These are phyloP conservation scores for Typhlichthys subterraneus DNA, from an alignment of 2,797 vertebrate species.

Conservation along the genomic window DNA sequence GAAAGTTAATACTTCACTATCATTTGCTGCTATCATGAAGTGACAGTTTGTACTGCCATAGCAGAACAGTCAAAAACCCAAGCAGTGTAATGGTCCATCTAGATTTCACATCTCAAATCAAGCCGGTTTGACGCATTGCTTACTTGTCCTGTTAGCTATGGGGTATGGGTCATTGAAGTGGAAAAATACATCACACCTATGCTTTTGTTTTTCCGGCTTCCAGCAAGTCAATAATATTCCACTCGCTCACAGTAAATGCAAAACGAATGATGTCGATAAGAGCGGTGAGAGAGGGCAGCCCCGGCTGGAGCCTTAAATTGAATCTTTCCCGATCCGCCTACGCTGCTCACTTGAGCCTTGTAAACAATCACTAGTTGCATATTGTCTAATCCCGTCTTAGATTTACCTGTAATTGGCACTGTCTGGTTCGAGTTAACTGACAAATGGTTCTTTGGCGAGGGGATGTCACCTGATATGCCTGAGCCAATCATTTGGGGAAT, in stretches of 20 bases:
- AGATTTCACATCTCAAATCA: slow-evolving; percentile 48
- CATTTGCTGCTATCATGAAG: slow-evolving; percentile 31
- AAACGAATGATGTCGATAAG: slow-evolving; percentile 60
- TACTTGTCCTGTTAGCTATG: slow-evolving; percentile 36
- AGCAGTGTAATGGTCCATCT: slow-evolving; percentile 43
- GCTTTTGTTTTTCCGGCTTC: slow-evolving; percentile 41
- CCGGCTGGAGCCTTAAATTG: slow-evolving; percentile 57
- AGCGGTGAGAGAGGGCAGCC: slow-evolving; percentile 46
- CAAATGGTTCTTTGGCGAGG: slow-evolving; percentile 57
- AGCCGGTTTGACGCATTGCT: slow-evolving; percentile 32
- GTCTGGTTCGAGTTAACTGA: slow-evolving; percentile 50
- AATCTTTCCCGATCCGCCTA: slow-evolving; percentile 60
- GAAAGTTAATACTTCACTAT: slow-evolving; percentile 30
- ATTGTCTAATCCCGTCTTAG: slow-evolving; percentile 65
- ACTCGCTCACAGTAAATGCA: slow-evolving; percentile 66
- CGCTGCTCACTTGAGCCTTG: slow-evolving; percentile 42
- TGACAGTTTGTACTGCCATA: slow-evolving; percentile 29
- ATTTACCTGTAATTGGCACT: slow-evolving; percentile 65
- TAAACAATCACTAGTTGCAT: slow-evolving; percentile 67
- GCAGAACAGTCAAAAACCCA: slow-evolving; percentile 37
- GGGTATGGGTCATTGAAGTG: slow-evolving; percentile 13
- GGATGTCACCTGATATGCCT: slow-evolving; percentile 34
- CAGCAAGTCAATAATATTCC: slow-evolving; percentile 65
- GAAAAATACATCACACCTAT: slow-evolving; percentile 41
- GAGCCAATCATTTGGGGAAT: slow-evolving; percentile 39